Evolutionary conservation across 2,797 vertebrate genomes (phyloP).

Genomic region (Amblyopsis hoosieri): DNA sequence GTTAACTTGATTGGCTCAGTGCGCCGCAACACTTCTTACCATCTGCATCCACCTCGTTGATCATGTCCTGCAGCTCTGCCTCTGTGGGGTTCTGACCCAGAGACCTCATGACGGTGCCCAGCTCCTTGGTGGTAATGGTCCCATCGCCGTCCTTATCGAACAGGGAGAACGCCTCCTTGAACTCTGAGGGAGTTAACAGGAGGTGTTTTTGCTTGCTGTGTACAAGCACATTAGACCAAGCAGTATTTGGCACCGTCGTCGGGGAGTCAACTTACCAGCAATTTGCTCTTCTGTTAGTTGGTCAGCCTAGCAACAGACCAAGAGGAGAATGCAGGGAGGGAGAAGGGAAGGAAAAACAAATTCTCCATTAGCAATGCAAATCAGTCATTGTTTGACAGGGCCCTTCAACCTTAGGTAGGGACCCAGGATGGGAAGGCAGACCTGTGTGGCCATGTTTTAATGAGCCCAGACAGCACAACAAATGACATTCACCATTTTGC

Average conservation of each 20-base stretch:
- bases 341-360: background rate
- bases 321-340: background rate
- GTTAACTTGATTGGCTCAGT: no score
- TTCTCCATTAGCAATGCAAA: background rate
- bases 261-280: constrained; percentile 52
- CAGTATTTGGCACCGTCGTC: background rate
- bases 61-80: constrained; percentile 98
- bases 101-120: constrained; percentile 98
- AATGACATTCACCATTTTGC: background rate
- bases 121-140: constrained; percentile 98
- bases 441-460: no score
- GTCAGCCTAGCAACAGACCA: constrained; percentile 58
- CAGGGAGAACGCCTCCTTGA: constrained; percentile 99
- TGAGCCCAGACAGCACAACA: no score
- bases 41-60: constrained; percentile 97
- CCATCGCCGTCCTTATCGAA: constrained; percentile 98
- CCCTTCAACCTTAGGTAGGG: background rate
- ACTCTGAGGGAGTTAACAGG: constrained; percentile 77
- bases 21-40: constrained; percentile 68
- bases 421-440: background rate
- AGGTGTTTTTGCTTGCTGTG: no score
- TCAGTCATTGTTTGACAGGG: background rate
- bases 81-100: constrained; percentile 97
- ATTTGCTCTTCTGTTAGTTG: constrained; percentile 78
- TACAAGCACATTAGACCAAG: background rate